These are phyloP conservation scores for Clarias macrocephalus DNA, from an alignment of 2,113 vertebrate species.

Conservation along the genomic window DNA sequence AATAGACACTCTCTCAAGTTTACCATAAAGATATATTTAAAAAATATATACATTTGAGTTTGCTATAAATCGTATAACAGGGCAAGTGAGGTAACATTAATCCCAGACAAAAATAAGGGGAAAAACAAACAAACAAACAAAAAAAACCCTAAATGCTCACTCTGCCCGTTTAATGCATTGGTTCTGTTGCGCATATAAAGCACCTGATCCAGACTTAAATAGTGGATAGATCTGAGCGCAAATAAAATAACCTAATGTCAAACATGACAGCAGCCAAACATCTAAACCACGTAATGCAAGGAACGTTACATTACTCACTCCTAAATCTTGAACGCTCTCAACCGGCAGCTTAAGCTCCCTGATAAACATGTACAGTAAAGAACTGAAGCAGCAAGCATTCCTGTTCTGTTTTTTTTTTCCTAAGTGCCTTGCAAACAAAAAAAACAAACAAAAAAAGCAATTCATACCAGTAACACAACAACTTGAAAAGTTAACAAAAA, in stretches of 20 bases:
- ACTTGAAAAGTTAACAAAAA: constrained; percentile 54
- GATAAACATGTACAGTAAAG: constrained; percentile 75
- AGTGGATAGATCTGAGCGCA: neutral
- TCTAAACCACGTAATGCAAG: no score
- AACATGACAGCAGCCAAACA: neutral
- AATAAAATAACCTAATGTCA: neutral
- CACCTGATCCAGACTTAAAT: neutral
- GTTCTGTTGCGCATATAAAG: neutral
- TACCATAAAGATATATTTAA: neutral
- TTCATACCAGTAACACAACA: constrained; percentile 72
- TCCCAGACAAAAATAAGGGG: neutral
- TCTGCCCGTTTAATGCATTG: neutral
- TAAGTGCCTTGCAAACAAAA: constrained; percentile 63
- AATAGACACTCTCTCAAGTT: neutral
- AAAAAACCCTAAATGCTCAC: neutral
- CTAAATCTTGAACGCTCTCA: constrained; percentile 23
- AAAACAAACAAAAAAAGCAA: constrained; percentile 44
- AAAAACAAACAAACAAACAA: neutral
- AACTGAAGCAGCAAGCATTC: constrained; percentile 81
- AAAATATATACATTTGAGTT: neutral
- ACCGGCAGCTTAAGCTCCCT: constrained; percentile 56
- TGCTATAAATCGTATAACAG: neutral
- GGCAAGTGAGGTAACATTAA: neutral
- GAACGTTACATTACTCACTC: neutral
- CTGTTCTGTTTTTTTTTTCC: constrained; percentile 84